These are phyloP conservation scores for Megaptera novaeangliae DNA, from an alignment of 2,113 vertebrate species.

Conservation along the genomic window DNA sequence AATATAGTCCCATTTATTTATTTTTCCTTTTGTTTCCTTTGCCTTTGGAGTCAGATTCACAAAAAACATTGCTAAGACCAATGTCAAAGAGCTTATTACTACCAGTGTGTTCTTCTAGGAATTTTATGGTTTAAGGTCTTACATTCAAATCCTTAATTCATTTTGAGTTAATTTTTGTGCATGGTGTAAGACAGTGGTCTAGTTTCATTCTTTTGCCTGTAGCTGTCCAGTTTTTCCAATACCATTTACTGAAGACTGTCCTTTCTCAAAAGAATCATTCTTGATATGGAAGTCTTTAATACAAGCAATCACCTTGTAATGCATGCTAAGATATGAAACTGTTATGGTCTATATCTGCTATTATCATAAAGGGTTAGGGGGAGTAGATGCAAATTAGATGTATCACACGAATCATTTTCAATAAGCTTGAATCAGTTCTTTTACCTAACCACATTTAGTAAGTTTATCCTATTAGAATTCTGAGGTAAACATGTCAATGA, in stretches of 20 bases:
- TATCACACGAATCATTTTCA: background rate
- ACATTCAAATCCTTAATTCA: background rate
- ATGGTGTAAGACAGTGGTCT: background rate
- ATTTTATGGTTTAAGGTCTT: background rate
- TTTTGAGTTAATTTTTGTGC: background rate
- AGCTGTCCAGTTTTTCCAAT: background rate
- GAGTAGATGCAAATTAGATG: background rate
- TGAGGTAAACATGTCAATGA: slow-evolving; percentile 32
- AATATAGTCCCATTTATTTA: background rate
- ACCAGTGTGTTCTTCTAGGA: background rate
- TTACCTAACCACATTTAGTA: background rate
- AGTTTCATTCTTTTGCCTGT: background rate
- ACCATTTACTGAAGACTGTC: background rate
- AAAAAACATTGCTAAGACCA: background rate
- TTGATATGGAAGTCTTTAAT: slow-evolving; percentile 6
- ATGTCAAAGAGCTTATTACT: background rate
- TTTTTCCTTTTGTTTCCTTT: background rate
- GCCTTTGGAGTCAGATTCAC: background rate
- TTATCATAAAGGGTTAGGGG: background rate
- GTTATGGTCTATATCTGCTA: background rate
- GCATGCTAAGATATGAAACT: background rate
- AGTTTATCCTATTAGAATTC: slow-evolving; percentile 37
- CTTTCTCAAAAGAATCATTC: background rate
- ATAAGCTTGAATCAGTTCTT: background rate
- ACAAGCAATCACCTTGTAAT: background rate